A percentile compares a stretch with the other conserved stretches of the same genome.
Conservation (phyloP, 2,888 invertebrate genomes). For the Miltochrista miniata region DNA sequence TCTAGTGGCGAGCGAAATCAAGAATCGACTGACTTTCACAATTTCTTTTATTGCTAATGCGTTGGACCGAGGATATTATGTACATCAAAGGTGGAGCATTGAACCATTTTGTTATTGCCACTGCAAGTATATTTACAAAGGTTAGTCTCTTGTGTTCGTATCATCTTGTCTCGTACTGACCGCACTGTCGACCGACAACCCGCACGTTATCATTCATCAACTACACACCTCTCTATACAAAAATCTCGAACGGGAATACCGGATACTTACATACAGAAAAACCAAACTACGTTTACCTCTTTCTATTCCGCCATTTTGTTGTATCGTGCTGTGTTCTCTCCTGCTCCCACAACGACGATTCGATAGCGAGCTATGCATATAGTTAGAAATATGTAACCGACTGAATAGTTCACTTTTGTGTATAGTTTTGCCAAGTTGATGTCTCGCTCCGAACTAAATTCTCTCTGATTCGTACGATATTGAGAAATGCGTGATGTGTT, state of each 20-base stretch:
- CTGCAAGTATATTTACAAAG: too few species aligned
- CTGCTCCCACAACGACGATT: slow-evolving; percentile 47
- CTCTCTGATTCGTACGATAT: slow-evolving; percentile 46
- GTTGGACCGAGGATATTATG: too few species aligned
- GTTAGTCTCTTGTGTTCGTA: not conserved
- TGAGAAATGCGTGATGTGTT: slow-evolving; percentile 50
- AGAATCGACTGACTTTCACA: not conserved
- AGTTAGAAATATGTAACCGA: slow-evolving; percentile 51
- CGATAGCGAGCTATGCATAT: slow-evolving; percentile 56
- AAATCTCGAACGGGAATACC: slow-evolving; percentile 76
- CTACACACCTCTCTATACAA: slow-evolving; percentile 59
- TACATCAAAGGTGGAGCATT: too few species aligned
- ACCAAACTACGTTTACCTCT: slow-evolving; percentile 50
- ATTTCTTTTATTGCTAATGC: not conserved
- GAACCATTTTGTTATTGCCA: too few species aligned
- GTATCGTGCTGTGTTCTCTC: slow-evolving; percentile 38
- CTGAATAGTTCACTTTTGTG: slow-evolving; percentile 71
- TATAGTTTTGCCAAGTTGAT: slow-evolving; percentile 70
- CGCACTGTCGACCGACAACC: slow-evolving; percentile 36
- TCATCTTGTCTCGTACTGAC: slow-evolving; percentile 44
- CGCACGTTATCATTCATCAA: slow-evolving; percentile 40
- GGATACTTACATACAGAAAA: slow-evolving; percentile 55
- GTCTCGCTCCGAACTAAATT: slow-evolving; percentile 57
- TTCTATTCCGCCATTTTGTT: slow-evolving; percentile 33
- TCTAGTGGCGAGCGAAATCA: not conserved